These are phyloP conservation scores for Muscicapa adusta DNA, from an alignment of 2,113 vertebrate species.

Conservation along the genomic window DNA sequence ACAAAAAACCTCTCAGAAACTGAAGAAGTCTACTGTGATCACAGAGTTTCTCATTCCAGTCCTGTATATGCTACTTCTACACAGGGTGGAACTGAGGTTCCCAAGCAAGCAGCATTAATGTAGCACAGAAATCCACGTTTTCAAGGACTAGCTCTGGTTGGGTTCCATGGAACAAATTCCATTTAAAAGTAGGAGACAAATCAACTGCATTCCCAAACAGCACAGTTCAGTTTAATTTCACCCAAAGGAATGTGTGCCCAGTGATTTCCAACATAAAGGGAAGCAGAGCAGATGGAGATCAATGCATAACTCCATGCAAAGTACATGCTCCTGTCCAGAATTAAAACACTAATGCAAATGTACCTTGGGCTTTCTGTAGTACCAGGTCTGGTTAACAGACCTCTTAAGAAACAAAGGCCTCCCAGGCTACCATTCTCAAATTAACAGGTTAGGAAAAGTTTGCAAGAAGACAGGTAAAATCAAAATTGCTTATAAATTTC, in stretches of 20 bases:
- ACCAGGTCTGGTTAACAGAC: not conserved
- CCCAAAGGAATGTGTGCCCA: not conserved
- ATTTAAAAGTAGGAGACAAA: not conserved
- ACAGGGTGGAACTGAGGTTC: not conserved
- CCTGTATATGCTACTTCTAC: not conserved
- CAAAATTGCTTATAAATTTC: not conserved
- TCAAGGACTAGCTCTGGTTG: not conserved
- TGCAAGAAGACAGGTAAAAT: not conserved
- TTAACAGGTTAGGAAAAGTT: not conserved
- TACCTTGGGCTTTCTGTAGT: not conserved
- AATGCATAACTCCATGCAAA: not conserved
- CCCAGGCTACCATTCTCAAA: not conserved
- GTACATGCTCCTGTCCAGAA: not conserved
- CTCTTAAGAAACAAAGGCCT: not conserved
- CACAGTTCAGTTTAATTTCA: not conserved
- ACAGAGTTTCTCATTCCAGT: not conserved
- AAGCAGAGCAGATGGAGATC: not conserved
- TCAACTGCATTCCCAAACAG: not conserved
- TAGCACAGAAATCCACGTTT: not conserved
- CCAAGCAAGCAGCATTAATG: not conserved
- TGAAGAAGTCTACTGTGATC: not conserved
- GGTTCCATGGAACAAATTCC: not conserved
- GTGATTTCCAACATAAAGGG: not conserved
- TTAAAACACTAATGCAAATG: not conserved
- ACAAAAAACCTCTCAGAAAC: not conserved